Conservation (phyloP, 2,797 vertebrate genomes). For the Lindbergichthys nudifrons region DNA sequence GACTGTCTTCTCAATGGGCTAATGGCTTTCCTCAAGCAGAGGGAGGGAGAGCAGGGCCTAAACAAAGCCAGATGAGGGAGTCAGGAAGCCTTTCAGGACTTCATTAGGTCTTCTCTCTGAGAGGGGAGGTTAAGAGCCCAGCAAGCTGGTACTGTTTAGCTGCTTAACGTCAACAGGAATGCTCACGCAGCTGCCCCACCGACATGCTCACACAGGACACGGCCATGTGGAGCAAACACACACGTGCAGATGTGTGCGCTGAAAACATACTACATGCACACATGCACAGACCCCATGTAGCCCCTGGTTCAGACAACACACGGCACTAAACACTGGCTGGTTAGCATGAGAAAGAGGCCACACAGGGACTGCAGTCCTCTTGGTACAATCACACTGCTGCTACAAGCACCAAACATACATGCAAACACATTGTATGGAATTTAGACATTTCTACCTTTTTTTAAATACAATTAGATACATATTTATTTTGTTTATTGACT, state of each 20-base stretch:
- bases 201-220: slow-evolving; percentile 55
- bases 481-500: neutral
- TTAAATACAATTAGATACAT: slow-evolving; percentile 34
- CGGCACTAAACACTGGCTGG: slow-evolving; percentile 55
- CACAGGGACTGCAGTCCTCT: slow-evolving; percentile 68
- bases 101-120: slow-evolving; percentile 84
- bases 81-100: slow-evolving; percentile 90
- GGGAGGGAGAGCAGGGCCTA: slow-evolving; percentile 74
- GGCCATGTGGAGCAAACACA: slow-evolving; percentile 33
- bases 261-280: slow-evolving; percentile 22
- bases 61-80: slow-evolving; percentile 88
- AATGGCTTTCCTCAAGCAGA: slow-evolving; percentile 85
- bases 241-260: slow-evolving; percentile 10
- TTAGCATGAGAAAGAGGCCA: slow-evolving; percentile 73
- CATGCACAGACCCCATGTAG: slow-evolving; percentile 33
- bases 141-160: slow-evolving; percentile 90
- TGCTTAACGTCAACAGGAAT: slow-evolving; percentile 87
- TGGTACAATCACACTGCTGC: slow-evolving; percentile 61
- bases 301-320: slow-evolving; percentile 58
- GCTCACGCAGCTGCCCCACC: slow-evolving; percentile 82
- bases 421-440: slow-evolving; percentile 12
- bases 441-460: slow-evolving; percentile 22
- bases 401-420: slow-evolving; percentile 49
- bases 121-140: slow-evolving; percentile 84
- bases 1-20: slow-evolving; percentile 80